These are phyloP conservation scores for Enteromius viviparus DNA, from an alignment of 2,797 vertebrate genomes.

Conservation along the genomic window DNA sequence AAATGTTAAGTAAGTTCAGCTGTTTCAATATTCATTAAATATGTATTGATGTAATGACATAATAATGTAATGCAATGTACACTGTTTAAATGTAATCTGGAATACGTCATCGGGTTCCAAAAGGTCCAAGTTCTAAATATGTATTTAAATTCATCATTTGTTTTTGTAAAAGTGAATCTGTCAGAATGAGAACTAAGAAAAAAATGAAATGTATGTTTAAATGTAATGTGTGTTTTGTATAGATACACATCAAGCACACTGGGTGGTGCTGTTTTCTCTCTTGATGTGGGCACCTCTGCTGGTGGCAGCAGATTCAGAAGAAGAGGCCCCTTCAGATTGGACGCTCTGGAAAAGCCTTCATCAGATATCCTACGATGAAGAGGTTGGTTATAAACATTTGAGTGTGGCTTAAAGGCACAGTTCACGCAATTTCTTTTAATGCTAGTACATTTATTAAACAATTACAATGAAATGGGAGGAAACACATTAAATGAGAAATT, in stretches of 20 bases:
- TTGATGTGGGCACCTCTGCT: constrained; percentile 63
- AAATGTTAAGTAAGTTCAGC: no score
- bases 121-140: no score
- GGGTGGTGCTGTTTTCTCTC: constrained; percentile 50
- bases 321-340: constrained; percentile 70
- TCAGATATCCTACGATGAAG: constrained; percentile 70
- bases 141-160: no score
- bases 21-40: no score
- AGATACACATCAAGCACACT: constrained; percentile 25
- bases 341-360: constrained; percentile 74
- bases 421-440: not conserved
- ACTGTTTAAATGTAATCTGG: no score
- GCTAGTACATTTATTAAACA: no score
- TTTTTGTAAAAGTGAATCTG: no score
- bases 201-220: not conserved
- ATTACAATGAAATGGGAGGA: no score
- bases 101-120: no score
- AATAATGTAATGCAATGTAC: no score
- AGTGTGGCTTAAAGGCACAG: not conserved
- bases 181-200: not conserved
- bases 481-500: not conserved
- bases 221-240: not conserved
- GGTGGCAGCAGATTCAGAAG: constrained; percentile 73
- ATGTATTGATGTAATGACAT: no score
- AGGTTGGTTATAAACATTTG: constrained; percentile 42